These are phyloP conservation scores for Ptilonorhynchus violaceus DNA, from an alignment of 2,113 vertebrate genomes.

Conservation along the genomic window DNA sequence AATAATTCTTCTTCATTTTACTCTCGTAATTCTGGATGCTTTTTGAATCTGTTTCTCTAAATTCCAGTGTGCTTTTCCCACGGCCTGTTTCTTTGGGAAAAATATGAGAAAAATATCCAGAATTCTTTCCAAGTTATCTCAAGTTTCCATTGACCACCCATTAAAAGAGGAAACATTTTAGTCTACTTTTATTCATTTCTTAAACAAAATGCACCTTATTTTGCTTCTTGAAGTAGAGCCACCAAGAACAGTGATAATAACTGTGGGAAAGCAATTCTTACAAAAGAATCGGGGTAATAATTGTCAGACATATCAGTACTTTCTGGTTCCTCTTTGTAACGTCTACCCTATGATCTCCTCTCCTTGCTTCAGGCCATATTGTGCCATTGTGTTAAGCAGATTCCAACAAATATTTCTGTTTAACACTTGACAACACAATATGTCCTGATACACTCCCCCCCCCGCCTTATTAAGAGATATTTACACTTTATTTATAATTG, in stretches of 20 bases:
- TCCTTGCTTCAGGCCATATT: background rate
- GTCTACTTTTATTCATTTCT: background rate
- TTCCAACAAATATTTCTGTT: background rate
- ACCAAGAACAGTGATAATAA: background rate
- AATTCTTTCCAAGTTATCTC: background rate
- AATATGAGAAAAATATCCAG: background rate
- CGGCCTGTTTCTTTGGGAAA: background rate
- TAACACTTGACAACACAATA: background rate
- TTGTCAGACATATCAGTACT: background rate
- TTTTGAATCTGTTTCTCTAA: background rate
- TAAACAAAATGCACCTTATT: background rate
- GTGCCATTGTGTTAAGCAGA: background rate
- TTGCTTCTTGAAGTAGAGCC: background rate
- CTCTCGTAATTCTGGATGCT: background rate
- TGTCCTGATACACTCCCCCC: background rate
- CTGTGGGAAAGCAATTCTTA: background rate
- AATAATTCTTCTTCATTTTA: background rate
- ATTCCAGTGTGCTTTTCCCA: background rate
- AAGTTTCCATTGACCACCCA: background rate
- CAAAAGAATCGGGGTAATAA: background rate
- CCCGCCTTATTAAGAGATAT: background rate
- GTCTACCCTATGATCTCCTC: background rate
- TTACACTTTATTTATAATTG: conserved; percentile 64
- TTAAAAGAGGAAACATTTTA: background rate
- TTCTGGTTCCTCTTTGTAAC: background rate